Base-by-base conservation (phyloP, 2,113 vertebrate genomes). In the Rhinoderma darwinii region DNA sequence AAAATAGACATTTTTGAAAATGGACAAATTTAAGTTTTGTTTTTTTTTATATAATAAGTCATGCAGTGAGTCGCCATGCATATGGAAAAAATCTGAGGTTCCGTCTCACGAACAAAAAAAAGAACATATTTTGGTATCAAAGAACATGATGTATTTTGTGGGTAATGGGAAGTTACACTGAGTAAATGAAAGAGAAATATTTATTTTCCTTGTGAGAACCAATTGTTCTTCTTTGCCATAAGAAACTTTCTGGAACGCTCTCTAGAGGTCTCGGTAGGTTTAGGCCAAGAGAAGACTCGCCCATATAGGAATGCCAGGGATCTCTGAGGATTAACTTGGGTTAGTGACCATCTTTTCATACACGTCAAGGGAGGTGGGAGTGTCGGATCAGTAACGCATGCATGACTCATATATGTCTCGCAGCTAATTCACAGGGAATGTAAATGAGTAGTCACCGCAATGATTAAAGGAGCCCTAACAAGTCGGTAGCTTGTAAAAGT, bases 341-440 rank as follows among this genome's bases (percentile, higher is more conserved):
- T 35, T 61, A 78, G 84, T 35, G 15, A 78, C 74, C 84, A 66
- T 85, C 74, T 85, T 47, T 85, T 78, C 35, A 85, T 37, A 56
- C 30, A 78, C 74, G 56, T 47, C 74, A 85, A n/a, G 59, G 27
- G 74, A 78, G 59, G 56, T 44, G 54, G 37, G 56, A 66, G 56
- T 43, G 73, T 39, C 54, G 32, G 39, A 37, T 66, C 30, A 47
- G 56, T 37, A 44, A 78, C 8, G 63, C 73, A 85, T 66, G 68
- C 41, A 51, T 85, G 84, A 85, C 73, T 77, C 84, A 85, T 32
- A 50, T 47, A 14, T 50, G 54, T 51, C 54, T 66, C 39, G 37
- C 10, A 35, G 39, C 20, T 63, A 47, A 77, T 39, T 32, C 54
- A 54, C 70, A 76, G 51, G 37, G 43, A 47, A 54, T 10, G 35